Conservation (phyloP, 2,113 vertebrate genomes). For the Raja brachyura region DNA sequence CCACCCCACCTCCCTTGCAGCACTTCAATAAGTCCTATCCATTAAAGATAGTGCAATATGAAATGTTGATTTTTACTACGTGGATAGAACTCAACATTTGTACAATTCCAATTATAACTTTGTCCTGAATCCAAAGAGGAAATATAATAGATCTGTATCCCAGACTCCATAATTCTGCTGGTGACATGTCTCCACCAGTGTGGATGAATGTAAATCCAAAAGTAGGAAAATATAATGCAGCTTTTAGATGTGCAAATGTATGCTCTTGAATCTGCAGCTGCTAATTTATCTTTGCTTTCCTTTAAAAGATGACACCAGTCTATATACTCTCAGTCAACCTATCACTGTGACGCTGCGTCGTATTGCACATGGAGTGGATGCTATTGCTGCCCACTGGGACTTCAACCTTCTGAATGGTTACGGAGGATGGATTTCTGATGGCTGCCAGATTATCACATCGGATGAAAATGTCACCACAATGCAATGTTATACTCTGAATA, state of each 20-base stretch:
- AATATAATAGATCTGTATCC: background rate
- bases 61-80: background rate
- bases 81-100: background rate
- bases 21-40: background rate
- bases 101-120: background rate
- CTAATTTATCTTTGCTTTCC: conserved; percentile 23
- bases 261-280: background rate
- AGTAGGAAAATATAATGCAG: background rate
- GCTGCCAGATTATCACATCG: conserved; percentile 75
- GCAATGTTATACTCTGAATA: conserved; percentile 82
- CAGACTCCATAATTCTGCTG: background rate
- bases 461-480: conserved; percentile 87
- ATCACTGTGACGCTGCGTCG: conserved; percentile 81
- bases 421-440: conserved; percentile 85
- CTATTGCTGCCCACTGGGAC: conserved; percentile 84
- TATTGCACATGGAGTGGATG: conserved; percentile 75
- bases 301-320: conserved; percentile 65
- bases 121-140: background rate
- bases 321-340: conserved; percentile 57
- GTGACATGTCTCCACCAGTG: background rate
- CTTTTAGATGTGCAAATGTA: background rate
- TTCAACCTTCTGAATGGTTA: conserved; percentile 76
- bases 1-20: background rate
- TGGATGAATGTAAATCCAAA: background rate
- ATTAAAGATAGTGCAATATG: background rate